phyloP scores from a whole-genome alignment of 2,888 invertebrate species.

The Patella caerulea region DNA sequence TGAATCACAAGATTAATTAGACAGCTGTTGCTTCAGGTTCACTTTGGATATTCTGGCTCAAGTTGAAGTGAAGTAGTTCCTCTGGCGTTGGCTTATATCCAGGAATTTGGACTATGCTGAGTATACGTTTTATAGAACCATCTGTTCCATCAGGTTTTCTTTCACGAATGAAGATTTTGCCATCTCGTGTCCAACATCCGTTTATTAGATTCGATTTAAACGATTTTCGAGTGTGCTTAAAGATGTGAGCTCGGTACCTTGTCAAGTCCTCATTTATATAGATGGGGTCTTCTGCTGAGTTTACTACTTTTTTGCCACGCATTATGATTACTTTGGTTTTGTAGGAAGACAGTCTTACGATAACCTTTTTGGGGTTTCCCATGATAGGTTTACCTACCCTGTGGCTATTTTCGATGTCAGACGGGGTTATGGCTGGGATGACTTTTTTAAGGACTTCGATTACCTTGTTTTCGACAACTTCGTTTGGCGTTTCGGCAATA shows the following conservation, averaged over 20 bases:
- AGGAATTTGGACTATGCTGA: background rate
- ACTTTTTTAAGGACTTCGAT: background rate
- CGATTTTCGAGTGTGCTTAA: background rate
- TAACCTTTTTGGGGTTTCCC: background rate
- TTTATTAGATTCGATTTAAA: background rate
- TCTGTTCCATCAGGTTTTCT: background rate
- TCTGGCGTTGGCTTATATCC: background rate
- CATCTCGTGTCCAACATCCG: background rate
- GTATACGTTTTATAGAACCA: background rate
- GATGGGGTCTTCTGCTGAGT: background rate
- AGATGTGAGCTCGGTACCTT: background rate
- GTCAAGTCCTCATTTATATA: slow-evolving; percentile 5
- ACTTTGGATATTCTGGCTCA: too few relatives aligned
- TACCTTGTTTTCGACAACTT: background rate
- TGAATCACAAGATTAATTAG: too few relatives aligned
- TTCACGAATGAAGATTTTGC: background rate
- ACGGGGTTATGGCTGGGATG: background rate
- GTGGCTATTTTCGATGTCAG: slow-evolving; percentile 6
- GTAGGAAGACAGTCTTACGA: background rate
- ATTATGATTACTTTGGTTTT: background rate
- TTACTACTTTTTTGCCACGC: background rate
- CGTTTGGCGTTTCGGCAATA: background rate
- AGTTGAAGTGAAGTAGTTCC: too few relatives aligned
- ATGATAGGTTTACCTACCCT: background rate
- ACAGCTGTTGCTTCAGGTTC: too few relatives aligned